These are phyloP conservation scores for Eristalis tenax DNA, from an alignment of 2,888 invertebrate genomes.

Conservation along the genomic window DNA sequence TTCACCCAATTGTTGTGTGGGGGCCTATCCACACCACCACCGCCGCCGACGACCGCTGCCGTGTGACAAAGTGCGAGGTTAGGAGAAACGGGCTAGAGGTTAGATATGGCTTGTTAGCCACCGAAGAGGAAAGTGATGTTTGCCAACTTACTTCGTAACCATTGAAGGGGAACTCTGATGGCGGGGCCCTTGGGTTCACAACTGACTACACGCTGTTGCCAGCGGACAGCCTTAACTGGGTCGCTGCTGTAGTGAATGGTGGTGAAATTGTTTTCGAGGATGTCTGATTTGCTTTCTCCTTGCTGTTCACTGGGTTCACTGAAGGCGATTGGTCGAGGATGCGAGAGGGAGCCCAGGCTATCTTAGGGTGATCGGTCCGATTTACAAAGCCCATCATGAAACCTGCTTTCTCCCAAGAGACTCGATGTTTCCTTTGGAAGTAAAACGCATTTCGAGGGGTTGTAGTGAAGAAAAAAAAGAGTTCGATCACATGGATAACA, in stretches of 20 bases:
- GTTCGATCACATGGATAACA: too few relatives aligned
- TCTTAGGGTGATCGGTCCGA: too few relatives aligned
- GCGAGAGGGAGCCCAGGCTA: too few relatives aligned
- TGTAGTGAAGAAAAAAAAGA: too few relatives aligned
- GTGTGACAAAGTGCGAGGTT: constrained; percentile 60
- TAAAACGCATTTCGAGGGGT: too few relatives aligned
- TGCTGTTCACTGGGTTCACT: not conserved
- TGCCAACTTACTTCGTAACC: not conserved
- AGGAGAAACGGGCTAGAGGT: constrained; percentile 22
- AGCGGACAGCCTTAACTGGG: not conserved
- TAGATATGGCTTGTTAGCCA: constrained; percentile 40
- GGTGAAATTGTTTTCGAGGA: not conserved
- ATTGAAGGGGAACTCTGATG: not conserved
- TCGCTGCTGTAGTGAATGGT: not conserved
- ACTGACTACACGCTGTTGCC: not conserved
- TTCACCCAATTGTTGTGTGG: constrained; percentile 49
- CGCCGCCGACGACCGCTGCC: not conserved
- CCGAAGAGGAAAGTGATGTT: constrained; percentile 17
- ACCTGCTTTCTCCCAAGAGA: too few relatives aligned
- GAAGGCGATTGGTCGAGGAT: too few relatives aligned
- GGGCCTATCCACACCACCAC: constrained; percentile 8
- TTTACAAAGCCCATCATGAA: too few relatives aligned
- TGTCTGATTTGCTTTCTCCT: not conserved
- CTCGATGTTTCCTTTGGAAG: too few relatives aligned
- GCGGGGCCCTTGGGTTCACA: not conserved